phyloP scores from a whole-genome alignment of 2,113 vertebrate genomes.

The Malurus elegans region DNA sequence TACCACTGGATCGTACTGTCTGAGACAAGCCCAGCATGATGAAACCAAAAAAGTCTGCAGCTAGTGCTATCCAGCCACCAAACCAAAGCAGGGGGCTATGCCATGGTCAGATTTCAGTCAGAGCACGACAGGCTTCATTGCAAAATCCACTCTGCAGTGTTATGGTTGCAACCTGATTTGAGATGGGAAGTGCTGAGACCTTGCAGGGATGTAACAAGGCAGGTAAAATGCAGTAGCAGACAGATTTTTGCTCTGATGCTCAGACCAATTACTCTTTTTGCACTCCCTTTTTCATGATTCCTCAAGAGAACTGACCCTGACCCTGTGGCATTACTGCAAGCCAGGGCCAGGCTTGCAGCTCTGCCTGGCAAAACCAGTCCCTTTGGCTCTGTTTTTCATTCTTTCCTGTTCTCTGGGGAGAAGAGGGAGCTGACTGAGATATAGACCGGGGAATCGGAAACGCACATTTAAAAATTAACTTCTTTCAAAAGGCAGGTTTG shows the following conservation, averaged over 20 bases:
- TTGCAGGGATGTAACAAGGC: neutral
- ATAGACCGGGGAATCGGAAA: neutral
- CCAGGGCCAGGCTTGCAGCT: neutral
- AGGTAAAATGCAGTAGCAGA: neutral
- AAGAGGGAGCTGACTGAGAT: neutral
- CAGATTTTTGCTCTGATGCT: neutral
- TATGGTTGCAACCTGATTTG: neutral
- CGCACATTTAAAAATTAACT: neutral
- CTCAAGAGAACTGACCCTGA: neutral
- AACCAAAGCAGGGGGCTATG: fast-evolving
- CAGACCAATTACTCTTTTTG: neutral
- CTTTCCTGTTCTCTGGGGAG: neutral
- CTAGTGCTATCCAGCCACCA: neutral
- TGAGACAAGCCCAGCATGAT: neutral
- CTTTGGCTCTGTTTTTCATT: neutral
- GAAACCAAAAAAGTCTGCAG: neutral
- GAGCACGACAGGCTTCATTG: fast-evolving
- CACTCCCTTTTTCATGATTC: neutral
- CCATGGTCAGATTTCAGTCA: neutral
- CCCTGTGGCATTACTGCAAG: neutral
- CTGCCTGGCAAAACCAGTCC: neutral
- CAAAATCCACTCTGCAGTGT: neutral
- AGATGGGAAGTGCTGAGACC: neutral
- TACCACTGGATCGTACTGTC: fast-evolving
- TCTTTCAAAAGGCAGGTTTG: neutral